These are phyloP conservation scores for Turritopsis rubra DNA, from an alignment of 30 jellyfish, hydroid and myxozoan genomes.

Conservation along the genomic window DNA sequence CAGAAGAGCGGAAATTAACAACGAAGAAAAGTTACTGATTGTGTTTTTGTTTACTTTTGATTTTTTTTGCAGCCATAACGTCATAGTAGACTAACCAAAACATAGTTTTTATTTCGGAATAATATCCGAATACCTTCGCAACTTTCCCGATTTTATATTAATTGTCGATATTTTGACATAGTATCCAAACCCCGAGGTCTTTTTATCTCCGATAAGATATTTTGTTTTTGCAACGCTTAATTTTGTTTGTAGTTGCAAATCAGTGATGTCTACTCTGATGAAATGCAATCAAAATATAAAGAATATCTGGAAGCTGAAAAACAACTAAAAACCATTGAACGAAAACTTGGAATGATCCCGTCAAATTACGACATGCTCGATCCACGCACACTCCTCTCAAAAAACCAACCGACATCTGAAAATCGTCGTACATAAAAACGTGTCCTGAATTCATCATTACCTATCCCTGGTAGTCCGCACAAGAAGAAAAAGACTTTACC, in stretches of 20 bases:
- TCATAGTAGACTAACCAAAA: too few relatives aligned
- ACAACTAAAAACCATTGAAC: constrained; percentile 33
- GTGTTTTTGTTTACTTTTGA: too few relatives aligned
- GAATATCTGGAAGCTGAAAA: constrained; percentile 48
- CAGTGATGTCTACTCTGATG: constrained; percentile 31
- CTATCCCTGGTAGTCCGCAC: background rate
- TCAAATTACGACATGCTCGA: background rate
- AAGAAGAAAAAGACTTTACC: background rate
- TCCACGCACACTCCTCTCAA: background rate
- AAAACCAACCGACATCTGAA: background rate
- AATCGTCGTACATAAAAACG: background rate
- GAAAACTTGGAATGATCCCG: constrained; percentile 33
- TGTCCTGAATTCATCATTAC: background rate
- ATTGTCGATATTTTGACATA: too few relatives aligned
- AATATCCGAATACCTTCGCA: too few relatives aligned
- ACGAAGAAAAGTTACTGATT: too few relatives aligned
- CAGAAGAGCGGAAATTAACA: too few relatives aligned
- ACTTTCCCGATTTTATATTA: too few relatives aligned
- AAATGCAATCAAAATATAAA: constrained; percentile 30
- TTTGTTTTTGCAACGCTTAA: too few relatives aligned
- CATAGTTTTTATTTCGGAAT: too few relatives aligned
- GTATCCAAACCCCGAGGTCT: too few relatives aligned
- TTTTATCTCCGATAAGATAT: too few relatives aligned
- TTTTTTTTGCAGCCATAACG: too few relatives aligned
- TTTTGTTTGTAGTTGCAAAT: constrained; percentile 28